phyloP scores from a whole-genome alignment of 92 coral and sea anemone genomes.

The Ricordea florida region DNA sequence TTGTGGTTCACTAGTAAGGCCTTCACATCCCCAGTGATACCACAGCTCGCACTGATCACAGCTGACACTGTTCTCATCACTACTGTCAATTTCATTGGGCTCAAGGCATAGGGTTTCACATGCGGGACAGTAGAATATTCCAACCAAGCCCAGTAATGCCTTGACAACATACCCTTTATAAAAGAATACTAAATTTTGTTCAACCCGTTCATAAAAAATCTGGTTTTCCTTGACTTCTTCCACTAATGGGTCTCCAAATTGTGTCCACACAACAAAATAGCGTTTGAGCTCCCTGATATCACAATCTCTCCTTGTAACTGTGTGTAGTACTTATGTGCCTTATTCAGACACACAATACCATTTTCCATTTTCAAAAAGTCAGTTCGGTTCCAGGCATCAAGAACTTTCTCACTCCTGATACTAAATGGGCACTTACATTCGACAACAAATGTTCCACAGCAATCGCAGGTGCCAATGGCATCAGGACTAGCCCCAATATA shows the following conservation, averaged over 20 bases:
- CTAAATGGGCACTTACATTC: neutral
- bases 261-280: slow-evolving; percentile 6
- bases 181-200: too few species aligned
- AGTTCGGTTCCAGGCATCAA: slow-evolving; percentile 4
- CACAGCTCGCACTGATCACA: slow-evolving; percentile 22
- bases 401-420: neutral
- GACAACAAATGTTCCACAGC: too few species aligned
- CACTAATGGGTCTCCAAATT: too few species aligned
- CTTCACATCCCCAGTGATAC: slow-evolving; percentile 27
- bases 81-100: neutral
- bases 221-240: too few species aligned
- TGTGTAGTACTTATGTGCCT: slow-evolving; percentile 2
- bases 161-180: slow-evolving; percentile 16
- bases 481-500: too few species aligned
- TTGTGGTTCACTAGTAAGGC: neutral
- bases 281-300: neutral
- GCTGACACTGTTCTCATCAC: slow-evolving; percentile 16
- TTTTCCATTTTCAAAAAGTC: neutral
- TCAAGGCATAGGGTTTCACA: slow-evolving; percentile 26
- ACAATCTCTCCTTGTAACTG: slow-evolving; percentile 2
- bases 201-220: too few species aligned
- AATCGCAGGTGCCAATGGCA: too few species aligned
- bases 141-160: neutral
- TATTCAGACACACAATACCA: neutral
- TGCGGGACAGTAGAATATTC: slow-evolving; percentile 1